These are phyloP conservation scores for Diglossa brunneiventris DNA, from an alignment of 2,113 vertebrate genomes.

Conservation along the genomic window DNA sequence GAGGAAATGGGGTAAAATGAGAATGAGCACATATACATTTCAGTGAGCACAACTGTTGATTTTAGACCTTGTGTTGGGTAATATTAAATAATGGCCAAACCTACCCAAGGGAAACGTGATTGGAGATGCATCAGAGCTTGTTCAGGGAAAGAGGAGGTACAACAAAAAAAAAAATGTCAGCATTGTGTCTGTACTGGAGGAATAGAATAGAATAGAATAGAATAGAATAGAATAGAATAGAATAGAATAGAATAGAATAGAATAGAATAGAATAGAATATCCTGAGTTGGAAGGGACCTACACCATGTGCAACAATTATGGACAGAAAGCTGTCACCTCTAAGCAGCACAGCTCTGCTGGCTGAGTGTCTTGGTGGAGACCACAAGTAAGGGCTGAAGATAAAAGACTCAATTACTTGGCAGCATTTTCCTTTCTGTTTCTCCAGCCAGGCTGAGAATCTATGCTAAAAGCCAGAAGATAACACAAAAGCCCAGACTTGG, in stretches of 20 bases:
- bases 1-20: neutral
- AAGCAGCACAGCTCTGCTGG: neutral
- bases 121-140: neutral
- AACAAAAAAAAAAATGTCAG: neutral
- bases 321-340: neutral
- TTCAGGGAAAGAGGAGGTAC: neutral
- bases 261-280: neutral
- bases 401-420: neutral
- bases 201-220: neutral
- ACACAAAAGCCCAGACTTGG: neutral
- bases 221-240: neutral
- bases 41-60: neutral
- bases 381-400: fast-evolving
- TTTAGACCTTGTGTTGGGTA: neutral
- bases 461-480: neutral
- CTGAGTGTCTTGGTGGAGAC: neutral
- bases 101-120: neutral
- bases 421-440: neutral
- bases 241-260: neutral
- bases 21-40: neutral
- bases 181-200: neutral
- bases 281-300: neutral
- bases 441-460: neutral
- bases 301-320: neutral
- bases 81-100: neutral